Evolutionary conservation across 2,888 invertebrate genomes (phyloP), one percentile per base, ranked within the genome.

Genomic region (Stictocephala bisonia): DNA sequence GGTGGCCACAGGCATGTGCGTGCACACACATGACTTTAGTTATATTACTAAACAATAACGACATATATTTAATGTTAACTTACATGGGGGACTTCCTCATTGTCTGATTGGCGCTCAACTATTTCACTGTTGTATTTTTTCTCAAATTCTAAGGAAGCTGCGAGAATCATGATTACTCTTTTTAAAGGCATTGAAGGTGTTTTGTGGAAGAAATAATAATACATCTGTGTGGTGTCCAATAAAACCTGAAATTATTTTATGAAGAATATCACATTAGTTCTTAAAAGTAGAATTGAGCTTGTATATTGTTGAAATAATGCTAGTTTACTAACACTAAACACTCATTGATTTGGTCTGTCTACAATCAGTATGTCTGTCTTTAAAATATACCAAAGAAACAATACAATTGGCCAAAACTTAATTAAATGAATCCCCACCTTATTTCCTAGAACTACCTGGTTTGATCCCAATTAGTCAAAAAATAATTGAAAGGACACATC

Each of bases 71-170:
- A n/a, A n/a, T n/a, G n/a, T n/a, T n/a, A n/a, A 84, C 88, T 86
- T 87, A 96, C 94, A 85, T 89, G 88, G 76, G 97, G 96, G 77
- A 99, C 92, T 89, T 99, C 98, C 81, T 93, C 91, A 85, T 96
- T 96, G 82, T 99, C 99, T 41, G 95, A 93, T 72, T 94, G 91
- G 79, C 99, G 88, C 83, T 97, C 97, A 76, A 90, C 89, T 81
- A 99, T 91, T 87, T 99, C 98, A 18, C 94, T 93, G 85, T 99
- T 99, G 83, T 95, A 94, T 75, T 92, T 90, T 81, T 92, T 93
- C 80, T 96, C 95, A 87, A 99, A 99, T 84, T 99, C 99, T 81
- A 95, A 92, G 75, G 99, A 97, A 11, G 97, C 98, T 24, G 95
- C 96, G 60, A 99, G 86, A 73, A 99, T 95, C 97, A 99, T 98